A percentile compares a stretch with the other conserved stretches of the same genome.
These are phyloP conservation scores for Hypotaenidia philippensis DNA, from an alignment of 2,797 vertebrate species.

Conservation along the genomic window DNA sequence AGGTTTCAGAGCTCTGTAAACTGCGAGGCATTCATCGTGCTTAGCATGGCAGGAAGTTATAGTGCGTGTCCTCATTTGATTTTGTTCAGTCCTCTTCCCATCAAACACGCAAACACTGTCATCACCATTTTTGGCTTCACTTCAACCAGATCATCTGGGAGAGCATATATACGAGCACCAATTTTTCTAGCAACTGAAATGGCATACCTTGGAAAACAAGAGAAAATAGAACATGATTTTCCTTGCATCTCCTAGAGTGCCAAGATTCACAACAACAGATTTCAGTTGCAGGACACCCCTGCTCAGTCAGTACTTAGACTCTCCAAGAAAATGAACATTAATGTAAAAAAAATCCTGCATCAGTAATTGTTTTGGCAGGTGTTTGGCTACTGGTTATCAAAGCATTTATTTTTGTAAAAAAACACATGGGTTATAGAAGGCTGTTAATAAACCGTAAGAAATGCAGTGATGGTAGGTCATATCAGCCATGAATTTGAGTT, in stretches of 20 bases:
- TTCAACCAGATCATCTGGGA: slow-evolving; percentile 95
- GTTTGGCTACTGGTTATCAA: neutral
- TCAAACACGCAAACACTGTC: slow-evolving; percentile 96
- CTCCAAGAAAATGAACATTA: neutral
- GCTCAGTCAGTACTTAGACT: neutral
- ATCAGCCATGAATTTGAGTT: neutral
- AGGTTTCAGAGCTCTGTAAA: slow-evolving; percentile 78
- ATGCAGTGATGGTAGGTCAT: neutral
- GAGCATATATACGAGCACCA: slow-evolving; percentile 93
- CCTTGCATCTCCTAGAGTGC: neutral
- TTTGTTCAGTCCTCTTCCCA: slow-evolving; percentile 92
- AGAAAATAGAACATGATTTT: slow-evolving; percentile 25
- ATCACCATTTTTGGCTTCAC: slow-evolving; percentile 99
- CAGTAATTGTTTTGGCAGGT: neutral
- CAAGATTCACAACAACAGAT: neutral
- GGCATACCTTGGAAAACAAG: slow-evolving; percentile 88
- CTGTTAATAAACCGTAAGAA: neutral
- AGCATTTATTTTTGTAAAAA: neutral
- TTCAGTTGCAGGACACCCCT: neutral
- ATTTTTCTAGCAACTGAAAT: slow-evolving; percentile 97
- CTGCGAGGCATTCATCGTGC: slow-evolving; percentile 73
- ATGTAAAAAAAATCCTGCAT: neutral
- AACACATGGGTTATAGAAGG: neutral
- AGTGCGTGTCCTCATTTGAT: slow-evolving; percentile 54
- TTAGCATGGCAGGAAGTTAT: slow-evolving; percentile 73